These are phyloP conservation scores for Anolis sagrei DNA, from an alignment of 2,113 vertebrate genomes.

Conservation along the genomic window DNA sequence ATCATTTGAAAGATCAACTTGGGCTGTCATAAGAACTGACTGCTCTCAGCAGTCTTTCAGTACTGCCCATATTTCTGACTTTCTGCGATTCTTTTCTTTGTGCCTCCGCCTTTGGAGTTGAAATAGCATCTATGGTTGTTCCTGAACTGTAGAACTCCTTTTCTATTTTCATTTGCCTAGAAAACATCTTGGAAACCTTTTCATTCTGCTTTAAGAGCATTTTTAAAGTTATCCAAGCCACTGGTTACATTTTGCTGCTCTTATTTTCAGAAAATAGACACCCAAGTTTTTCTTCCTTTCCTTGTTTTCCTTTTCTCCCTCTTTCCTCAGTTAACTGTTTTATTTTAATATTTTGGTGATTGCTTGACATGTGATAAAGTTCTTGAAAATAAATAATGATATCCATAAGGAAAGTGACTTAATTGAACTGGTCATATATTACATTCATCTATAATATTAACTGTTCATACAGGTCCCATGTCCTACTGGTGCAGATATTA, in stretches of 20 bases:
- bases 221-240: not conserved
- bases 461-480: slow-evolving; percentile 66
- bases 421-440: not conserved
- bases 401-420: not conserved
- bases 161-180: not conserved
- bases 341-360: not conserved
- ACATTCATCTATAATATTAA: not conserved
- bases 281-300: not conserved
- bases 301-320: too few species aligned
- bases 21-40: not conserved
- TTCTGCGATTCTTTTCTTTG: not conserved
- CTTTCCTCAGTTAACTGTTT: not conserved
- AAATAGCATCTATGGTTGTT: not conserved
- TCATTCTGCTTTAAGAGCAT: not conserved
- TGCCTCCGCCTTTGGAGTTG: not conserved
- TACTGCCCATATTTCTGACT: too few species aligned
- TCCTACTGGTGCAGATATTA: slow-evolving; percentile 73
- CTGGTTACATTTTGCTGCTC: not conserved
- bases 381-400: not conserved
- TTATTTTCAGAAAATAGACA: not conserved
- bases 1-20: not conserved
- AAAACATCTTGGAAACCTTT: not conserved
- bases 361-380: not conserved
- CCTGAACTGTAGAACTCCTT: not conserved
- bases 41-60: too few species aligned